Conservation (phyloP, 2,888 invertebrate species). For the Lycaena phlaeas region DNA sequence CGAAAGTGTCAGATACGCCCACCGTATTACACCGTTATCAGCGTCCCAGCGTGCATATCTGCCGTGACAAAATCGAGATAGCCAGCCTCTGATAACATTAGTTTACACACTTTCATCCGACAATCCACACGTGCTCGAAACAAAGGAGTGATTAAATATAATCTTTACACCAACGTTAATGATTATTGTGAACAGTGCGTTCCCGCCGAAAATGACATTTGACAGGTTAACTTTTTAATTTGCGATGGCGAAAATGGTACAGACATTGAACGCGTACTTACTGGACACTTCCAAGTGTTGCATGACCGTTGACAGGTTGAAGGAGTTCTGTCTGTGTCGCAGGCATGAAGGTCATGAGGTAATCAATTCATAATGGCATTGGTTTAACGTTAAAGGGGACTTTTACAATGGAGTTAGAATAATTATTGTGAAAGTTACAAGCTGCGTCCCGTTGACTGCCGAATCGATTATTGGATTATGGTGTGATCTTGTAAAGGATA, state of each 20-base stretch:
- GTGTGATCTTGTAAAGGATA: too few relatives aligned
- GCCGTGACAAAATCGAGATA: constrained; percentile 60
- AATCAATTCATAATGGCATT: too few relatives aligned
- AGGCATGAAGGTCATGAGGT: constrained; percentile 51
- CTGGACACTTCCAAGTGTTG: constrained; percentile 57
- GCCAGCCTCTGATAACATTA: constrained; percentile 60
- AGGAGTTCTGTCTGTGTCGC: constrained; percentile 59
- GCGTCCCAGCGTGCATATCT: constrained; percentile 57
- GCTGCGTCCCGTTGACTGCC: too few relatives aligned
- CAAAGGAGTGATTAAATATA: too few relatives aligned
- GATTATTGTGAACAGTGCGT: too few relatives aligned
- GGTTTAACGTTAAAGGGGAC: too few relatives aligned
- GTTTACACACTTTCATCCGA: constrained; percentile 45
- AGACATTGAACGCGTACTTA: constrained; percentile 51
- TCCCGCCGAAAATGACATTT: constrained; percentile 15
- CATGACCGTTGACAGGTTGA: constrained; percentile 49
- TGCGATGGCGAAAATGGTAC: constrained; percentile 48
- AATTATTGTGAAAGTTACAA: too few relatives aligned
- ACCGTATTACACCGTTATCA: constrained; percentile 35
- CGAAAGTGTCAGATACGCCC: constrained; percentile 19
- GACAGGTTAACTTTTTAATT: constrained; percentile 11
- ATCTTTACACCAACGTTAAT: too few relatives aligned
- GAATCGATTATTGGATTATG: too few relatives aligned
- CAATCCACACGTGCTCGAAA: constrained; percentile 40
- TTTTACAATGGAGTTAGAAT: too few relatives aligned